phyloP scores from a whole-genome alignment of 2,797 vertebrate genomes.

The Trachops cirrhosus region DNA sequence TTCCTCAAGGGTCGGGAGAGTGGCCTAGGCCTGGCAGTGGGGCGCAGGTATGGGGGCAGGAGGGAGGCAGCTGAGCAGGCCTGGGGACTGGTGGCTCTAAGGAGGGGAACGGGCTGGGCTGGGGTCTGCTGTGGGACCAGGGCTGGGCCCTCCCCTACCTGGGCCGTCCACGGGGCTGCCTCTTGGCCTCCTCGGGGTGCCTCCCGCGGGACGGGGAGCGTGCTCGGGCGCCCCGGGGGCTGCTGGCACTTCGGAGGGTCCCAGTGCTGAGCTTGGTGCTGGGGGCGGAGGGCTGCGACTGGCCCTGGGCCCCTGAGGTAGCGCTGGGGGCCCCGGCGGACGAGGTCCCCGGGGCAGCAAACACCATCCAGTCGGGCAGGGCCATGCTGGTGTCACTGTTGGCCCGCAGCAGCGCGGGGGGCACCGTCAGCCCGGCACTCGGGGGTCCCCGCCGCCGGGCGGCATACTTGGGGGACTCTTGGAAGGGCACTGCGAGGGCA shows the following conservation, averaged over 20 bases:
- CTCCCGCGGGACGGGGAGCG: constrained; percentile 90
- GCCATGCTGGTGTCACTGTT: constrained; percentile 96
- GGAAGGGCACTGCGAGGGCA: constrained; percentile 88
- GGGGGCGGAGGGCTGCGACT: constrained; percentile 83
- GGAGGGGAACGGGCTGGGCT: rapidly evolving
- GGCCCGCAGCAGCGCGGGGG: constrained; percentile 90
- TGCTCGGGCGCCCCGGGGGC: constrained; percentile 91
- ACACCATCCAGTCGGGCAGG: constrained; percentile 91
- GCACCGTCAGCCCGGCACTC: constrained; percentile 84
- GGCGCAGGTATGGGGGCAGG: background rate
- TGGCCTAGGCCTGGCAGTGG: background rate
- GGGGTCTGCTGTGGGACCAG: background rate
- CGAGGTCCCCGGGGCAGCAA: constrained; percentile 81
- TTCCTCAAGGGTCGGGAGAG: background rate
- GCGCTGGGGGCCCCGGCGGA: constrained; percentile 84
- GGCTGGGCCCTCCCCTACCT: constrained; percentile 81
- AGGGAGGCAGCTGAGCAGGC: background rate
- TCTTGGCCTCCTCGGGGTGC: constrained; percentile 90
- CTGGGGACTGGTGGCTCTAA: rapidly evolving
- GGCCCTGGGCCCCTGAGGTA: constrained; percentile 73
- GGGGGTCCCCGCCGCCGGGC: constrained; percentile 88
- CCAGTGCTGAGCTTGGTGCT: constrained; percentile 88
- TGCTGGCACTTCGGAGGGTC: constrained; percentile 93
- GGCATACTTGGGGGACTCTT: constrained; percentile 93
- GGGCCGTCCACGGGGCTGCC: constrained; percentile 90